Percentiles rank a stretch among this genome's conserved stretches.
Evolutionary conservation across 1,140 invertebrate genomes (phyloP).

Genomic region (Drosophila takahashii): DNA sequence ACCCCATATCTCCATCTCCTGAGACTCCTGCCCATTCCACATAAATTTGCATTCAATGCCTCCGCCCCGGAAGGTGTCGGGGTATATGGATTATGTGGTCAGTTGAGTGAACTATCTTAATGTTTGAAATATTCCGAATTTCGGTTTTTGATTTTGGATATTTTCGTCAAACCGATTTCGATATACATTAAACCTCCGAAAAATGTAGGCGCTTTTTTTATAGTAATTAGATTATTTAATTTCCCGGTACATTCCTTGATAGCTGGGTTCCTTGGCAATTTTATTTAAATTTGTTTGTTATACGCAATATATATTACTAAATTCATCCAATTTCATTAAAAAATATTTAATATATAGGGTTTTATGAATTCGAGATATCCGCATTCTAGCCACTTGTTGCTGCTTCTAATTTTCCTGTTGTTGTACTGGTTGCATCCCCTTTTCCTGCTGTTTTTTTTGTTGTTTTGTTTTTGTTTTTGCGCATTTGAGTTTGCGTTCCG

Average conservation of each 20-base stretch:
- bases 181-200: no score
- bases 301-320: no score
- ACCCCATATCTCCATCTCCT: background rate
- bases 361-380: background rate
- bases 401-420: conserved; percentile 11
- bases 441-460: conserved; percentile 23
- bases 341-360: background rate
- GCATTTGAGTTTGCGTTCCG: conserved; percentile 63
- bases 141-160: background rate
- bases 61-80: conserved; percentile 7
- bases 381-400: conserved; percentile 20
- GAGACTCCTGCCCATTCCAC: conserved; percentile 4
- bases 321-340: no score
- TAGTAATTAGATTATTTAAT: background rate
- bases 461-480: conserved; percentile 33
- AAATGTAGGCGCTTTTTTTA: no score
- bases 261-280: no score
- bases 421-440: conserved; percentile 30
- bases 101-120: background rate
- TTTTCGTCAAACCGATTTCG: no score
- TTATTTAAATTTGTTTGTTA: no score
- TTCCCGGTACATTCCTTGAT: no score
- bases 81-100: conserved; percentile 2
- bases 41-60: conserved; percentile 38
- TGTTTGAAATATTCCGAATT: background rate